Base-by-base conservation (phyloP, 35 echinoderm and acorn worm species). In the Heliocidaris erythrogramma region DNA sequence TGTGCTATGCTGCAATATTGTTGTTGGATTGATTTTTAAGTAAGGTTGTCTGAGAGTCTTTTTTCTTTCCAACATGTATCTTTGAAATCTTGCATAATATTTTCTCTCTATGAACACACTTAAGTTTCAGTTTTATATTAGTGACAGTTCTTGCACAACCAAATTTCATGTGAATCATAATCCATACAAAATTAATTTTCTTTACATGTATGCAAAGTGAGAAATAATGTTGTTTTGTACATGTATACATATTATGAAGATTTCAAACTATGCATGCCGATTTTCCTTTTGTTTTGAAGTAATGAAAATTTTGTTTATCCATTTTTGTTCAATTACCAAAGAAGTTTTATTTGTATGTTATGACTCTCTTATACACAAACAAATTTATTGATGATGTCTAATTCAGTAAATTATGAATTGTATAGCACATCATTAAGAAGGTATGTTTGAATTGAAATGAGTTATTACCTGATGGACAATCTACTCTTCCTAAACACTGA, bases 1-100 rank as follows among this genome's bases (percentile, higher is more conserved):
- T 78, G 65, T 78, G 65, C 65, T 78, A 78, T 78, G 65, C 65
- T 78, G 65, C 65, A 78, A 78, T 29, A 78, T 78, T 78, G 27
- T 78, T 78, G 18, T 78, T 78, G 27, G 65, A 24, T 60, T 69
- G 60, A n/a, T 56, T 56, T 56, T 0, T 27, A 27, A 78, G 65
- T 21, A n/a, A 78, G 65, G 27, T 78, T 78, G 17, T n/a, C 13
- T 27, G 18, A n/a, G 61, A 16, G 24, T 5, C n/a, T 78, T 18
- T 78, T 78, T 24, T 78, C 65, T 78, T 0, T 78, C 21, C 65
- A 8, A 18, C 27, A 7, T 78, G 14, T 21, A n/a, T 78, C 27
- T n/a, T 78, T 78, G 17, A 27, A 78, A 78, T 78, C 18, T 78
- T 78, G 65, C 65, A 78, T 78, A 4, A 78, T 78, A 24, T 71